Percentiles rank a stretch among this genome's conserved stretches.
phyloP scores from a whole-genome alignment of 2,888 invertebrate genomes.

The Ophion ellenae region DNA sequence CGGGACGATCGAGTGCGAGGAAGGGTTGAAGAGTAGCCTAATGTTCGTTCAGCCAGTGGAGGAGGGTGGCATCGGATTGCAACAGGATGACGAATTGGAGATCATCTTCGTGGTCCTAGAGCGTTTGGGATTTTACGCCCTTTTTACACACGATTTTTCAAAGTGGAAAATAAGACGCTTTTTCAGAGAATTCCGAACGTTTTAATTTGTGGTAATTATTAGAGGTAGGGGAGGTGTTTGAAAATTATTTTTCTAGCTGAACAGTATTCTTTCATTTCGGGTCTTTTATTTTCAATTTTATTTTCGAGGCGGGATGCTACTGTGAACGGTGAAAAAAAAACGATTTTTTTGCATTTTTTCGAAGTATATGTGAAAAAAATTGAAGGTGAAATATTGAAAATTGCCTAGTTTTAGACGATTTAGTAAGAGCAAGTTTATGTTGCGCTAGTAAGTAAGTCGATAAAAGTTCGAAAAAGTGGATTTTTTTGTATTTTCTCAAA shows the following conservation, averaged over 20 bases:
- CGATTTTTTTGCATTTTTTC: too few species aligned
- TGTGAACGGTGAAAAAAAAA: too few species aligned
- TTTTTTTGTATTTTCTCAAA: too few species aligned
- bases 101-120: slow-evolving; percentile 49
- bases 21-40: slow-evolving; percentile 51
- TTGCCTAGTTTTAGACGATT: too few species aligned
- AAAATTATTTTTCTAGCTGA: too few species aligned
- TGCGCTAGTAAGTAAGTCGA: too few species aligned
- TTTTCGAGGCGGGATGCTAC: too few species aligned
- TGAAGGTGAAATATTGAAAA: too few species aligned
- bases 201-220: background rate
- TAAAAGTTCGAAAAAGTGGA: too few species aligned
- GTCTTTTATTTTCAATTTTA: background rate
- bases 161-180: background rate
- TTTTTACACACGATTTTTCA: background rate
- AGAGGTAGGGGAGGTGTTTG: background rate
- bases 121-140: slow-evolving; percentile 20
- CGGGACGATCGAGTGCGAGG: slow-evolving; percentile 21
- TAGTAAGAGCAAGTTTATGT: too few species aligned
- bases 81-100: slow-evolving; percentile 47
- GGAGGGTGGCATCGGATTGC: slow-evolving; percentile 60
- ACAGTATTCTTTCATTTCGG: background rate
- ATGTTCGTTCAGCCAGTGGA: slow-evolving; percentile 37
- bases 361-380: too few species aligned
- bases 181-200: background rate